Conservation (phyloP, 2,113 vertebrate species). For the Cheirogaleus medius region DNA sequence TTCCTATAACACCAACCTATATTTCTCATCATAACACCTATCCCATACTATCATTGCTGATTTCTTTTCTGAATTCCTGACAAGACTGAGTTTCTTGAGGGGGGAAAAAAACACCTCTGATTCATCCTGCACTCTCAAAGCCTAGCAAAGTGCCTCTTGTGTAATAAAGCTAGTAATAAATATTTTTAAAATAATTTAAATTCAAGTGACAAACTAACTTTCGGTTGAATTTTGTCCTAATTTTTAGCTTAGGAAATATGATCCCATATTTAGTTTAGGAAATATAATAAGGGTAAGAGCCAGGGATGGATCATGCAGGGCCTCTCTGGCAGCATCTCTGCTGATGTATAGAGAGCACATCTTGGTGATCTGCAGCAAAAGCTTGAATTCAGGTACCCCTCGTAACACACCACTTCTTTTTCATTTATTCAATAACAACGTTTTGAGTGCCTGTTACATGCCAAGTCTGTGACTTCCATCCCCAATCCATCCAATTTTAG, state of each 20-base stretch:
- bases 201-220: constrained; percentile 6
- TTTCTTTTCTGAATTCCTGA: not conserved
- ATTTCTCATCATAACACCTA: not conserved
- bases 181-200: not conserved
- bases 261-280: not conserved
- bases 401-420: not conserved
- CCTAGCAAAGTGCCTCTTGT: not conserved
- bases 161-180: not conserved
- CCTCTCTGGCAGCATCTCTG: not conserved
- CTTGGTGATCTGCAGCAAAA: not conserved
- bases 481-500: not conserved
- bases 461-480: not conserved
- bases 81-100: not conserved
- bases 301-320: too few relatives aligned
- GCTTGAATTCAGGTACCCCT: not conserved
- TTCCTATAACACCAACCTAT: not conserved
- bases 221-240: not conserved
- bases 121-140: not conserved
- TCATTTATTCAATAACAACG: not conserved
- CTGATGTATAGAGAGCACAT: not conserved
- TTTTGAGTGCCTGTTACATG: not conserved
- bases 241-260: not conserved
- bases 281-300: not conserved
- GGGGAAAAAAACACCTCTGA: not conserved
- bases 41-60: not conserved